Base-by-base conservation (phyloP, 2,797 vertebrate species). In the Dryobates pubescens region DNA sequence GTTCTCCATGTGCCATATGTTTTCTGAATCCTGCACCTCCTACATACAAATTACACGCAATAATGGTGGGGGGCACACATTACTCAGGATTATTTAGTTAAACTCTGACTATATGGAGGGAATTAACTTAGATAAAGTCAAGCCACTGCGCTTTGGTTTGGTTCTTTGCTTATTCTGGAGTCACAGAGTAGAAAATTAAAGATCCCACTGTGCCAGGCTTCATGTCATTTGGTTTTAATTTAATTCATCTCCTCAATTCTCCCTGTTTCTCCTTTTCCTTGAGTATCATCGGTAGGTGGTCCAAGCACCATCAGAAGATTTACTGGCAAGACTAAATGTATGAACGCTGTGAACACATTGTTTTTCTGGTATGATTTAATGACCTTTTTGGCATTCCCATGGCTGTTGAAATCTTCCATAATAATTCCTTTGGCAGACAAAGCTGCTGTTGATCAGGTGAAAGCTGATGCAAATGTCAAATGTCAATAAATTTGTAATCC, bases 401-500 rank as follows among this genome's bases (percentile, higher is more conserved):
- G 95, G 94, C 97, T 96, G 94, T 96, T 96, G 96, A 96, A 97
- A 95, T 96, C 97, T 96, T 94, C 92, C 58, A 17, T 96, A 97
- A 96, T 97, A 96, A 96, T 95, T 97, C 96, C 91, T 95, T 96
- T 97, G 97, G 96, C 53, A 45, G 96, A 67, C 86, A 82, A 95
- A 93, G 90, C 91, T 97, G 95, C 96, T 95, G 96, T 96, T 97
- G 97, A 96, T 97, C 96, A 92, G 95, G 93, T 96, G 85, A 97
- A 96, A 96, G 87, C 96, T 91, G 95, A 96, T 92, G 93, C 75
- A 93, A 95, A 96, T 97, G 96, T 97, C 96, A 96, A 96, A 96
- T 97, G 96, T 97, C 97, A 96, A 96, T 97, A 97, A 96, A 97
- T 97, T 97, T 97, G 96, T 96, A 95, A 96, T 96, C 97, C 82